Evolutionary conservation across 2,888 invertebrate genomes (phyloP).

Genomic region (Tuberolachnus salignus): DNA sequence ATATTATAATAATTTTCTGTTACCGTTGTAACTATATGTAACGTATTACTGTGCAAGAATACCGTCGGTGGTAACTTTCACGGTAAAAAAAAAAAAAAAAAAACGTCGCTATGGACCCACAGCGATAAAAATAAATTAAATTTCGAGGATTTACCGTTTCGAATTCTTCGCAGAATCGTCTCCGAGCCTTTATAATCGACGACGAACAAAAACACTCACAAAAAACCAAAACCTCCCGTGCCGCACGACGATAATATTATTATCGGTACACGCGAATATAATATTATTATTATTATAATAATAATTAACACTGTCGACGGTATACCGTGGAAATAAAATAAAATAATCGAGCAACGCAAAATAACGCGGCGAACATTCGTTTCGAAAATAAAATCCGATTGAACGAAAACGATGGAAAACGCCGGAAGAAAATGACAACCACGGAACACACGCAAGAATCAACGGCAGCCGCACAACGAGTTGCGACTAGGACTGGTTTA

Average conservation of each 20-base stretch:
- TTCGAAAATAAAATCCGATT: background rate
- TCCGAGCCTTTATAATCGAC: background rate
- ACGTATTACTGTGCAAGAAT: no score
- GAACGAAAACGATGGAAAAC: background rate
- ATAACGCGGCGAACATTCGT: no score
- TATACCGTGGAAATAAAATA: background rate
- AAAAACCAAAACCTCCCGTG: background rate
- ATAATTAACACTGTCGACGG: background rate
- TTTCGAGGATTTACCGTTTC: background rate
- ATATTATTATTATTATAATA: no score
- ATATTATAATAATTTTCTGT: no score
- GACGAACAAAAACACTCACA: background rate
- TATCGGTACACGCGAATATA: background rate
- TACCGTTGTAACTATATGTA: no score
- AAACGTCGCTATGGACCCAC: background rate
- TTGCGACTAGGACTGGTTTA: slow-evolving; percentile 51
- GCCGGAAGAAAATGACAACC: background rate
- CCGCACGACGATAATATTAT: no score
- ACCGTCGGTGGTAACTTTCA: no score
- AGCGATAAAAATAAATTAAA: background rate
- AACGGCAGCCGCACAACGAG: slow-evolving; percentile 17
- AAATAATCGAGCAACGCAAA: no score
- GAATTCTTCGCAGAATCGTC: background rate
- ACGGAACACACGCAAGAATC: background rate
- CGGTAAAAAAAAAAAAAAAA: background rate